Conservation (phyloP, 2,113 vertebrate species). For the Brachyhypopomus gauderio region DNA sequence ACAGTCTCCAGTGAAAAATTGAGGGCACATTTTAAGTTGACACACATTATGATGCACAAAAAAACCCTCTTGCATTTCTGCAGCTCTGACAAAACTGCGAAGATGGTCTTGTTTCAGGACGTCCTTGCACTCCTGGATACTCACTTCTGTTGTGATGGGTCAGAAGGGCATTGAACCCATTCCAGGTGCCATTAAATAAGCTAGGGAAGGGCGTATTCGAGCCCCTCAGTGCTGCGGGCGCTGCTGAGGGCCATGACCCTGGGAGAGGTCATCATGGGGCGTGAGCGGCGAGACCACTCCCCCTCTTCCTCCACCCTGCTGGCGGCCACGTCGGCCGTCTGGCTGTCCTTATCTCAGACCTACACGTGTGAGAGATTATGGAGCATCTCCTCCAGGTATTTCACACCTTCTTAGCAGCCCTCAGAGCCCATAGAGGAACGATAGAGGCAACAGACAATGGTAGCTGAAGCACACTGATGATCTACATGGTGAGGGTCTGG, state of each 20-base stretch:
- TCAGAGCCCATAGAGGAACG: conserved; percentile 27
- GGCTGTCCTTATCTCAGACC: conserved; percentile 43
- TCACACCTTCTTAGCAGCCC: conserved; percentile 46
- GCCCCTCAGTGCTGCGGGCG: conserved; percentile 19
- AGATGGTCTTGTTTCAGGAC: not conserved
- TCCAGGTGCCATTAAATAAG: conserved; percentile 42
- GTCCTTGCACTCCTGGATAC: not conserved
- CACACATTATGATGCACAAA: too few relatives aligned
- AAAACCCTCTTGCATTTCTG: conserved; percentile 1
- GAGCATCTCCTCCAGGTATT: conserved; percentile 51
- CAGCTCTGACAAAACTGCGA: not conserved
- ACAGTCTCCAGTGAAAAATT: too few relatives aligned
- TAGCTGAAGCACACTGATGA: conserved; percentile 34
- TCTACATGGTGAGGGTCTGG: conserved; percentile 18
- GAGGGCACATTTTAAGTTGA: too few relatives aligned
- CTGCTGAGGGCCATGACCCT: conserved; percentile 19
- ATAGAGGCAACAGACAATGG: conserved; percentile 40
- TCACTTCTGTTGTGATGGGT: conserved; percentile 45
- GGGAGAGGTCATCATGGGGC: not conserved
- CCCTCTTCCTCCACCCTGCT: not conserved
- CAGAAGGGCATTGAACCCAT: conserved; percentile 44
- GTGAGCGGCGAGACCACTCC: not conserved
- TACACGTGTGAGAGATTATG: conserved; percentile 52
- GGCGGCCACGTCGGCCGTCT: not conserved
- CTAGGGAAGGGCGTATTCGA: conserved; percentile 30